These are phyloP conservation scores for Oreotrochilus melanogaster DNA, from an alignment of 2,113 vertebrate genomes.

Conservation along the genomic window DNA sequence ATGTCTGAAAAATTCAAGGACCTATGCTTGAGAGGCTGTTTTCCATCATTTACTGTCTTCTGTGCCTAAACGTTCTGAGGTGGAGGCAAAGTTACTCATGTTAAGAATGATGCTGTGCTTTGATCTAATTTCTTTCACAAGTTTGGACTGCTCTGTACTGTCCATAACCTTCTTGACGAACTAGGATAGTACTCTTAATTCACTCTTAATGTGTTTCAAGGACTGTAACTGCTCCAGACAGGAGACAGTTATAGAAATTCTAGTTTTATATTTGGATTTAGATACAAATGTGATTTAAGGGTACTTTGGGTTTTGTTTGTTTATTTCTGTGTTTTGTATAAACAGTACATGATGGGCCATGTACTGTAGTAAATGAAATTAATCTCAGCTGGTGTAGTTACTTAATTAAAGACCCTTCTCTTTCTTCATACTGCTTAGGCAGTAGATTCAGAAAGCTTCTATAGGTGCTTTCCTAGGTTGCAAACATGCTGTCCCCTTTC, in stretches of 20 bases:
- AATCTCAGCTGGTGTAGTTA: not conserved
- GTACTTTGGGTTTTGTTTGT: not conserved
- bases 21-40: not conserved
- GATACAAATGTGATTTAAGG: not conserved
- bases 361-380: not conserved
- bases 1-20: not conserved
- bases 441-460: too few relatives aligned
- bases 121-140: not conserved
- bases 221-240: not conserved
- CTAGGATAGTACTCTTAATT: not conserved
- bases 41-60: not conserved
- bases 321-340: not conserved
- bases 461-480: too few relatives aligned
- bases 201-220: not conserved
- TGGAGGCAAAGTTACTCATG: not conserved
- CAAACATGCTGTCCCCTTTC: not conserved
- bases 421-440: too few relatives aligned
- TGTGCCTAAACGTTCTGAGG: not conserved
- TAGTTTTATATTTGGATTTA: not conserved
- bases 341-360: too few relatives aligned
- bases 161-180: not conserved
- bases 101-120: not conserved
- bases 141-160: not conserved
- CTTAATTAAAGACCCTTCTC: not conserved
- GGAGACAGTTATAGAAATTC: not conserved